phyloP scores from a whole-genome alignment of 2,888 invertebrate genomes.

The Colletes collaris region DNA sequence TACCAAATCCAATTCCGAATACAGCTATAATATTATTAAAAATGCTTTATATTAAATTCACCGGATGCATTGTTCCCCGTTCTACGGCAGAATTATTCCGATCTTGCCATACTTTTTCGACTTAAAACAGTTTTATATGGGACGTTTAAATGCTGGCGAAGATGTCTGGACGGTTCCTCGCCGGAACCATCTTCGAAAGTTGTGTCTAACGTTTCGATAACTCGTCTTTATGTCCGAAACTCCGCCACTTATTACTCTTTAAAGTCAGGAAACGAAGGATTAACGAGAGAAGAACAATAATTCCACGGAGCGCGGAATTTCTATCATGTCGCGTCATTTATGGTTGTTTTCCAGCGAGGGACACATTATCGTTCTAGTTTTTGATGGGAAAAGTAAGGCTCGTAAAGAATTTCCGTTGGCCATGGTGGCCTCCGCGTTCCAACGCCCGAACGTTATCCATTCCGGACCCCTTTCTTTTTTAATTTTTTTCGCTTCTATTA shows the following conservation, averaged over 20 bases:
- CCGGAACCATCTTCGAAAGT: background rate
- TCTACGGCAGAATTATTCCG: no score
- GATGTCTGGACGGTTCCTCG: background rate
- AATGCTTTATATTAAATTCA: no score
- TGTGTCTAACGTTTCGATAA: constrained; percentile 1
- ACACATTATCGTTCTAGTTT: constrained; percentile 5
- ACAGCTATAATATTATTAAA: no score
- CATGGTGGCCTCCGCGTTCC: background rate
- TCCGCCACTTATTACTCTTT: constrained; percentile 14
- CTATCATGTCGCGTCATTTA: constrained; percentile 28
- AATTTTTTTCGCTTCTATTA: background rate
- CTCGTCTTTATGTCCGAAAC: background rate
- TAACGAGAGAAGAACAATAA: constrained; percentile 16
- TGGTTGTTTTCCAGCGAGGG: background rate
- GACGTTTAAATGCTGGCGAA: background rate
- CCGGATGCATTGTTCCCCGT: no score
- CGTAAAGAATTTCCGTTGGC: constrained; percentile 17
- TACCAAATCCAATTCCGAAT: no score
- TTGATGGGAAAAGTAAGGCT: constrained; percentile 20
- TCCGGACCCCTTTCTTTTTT: background rate
- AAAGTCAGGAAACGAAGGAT: constrained; percentile 32
- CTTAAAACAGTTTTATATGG: background rate
- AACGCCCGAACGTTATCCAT: background rate
- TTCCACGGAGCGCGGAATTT: constrained; percentile 27
- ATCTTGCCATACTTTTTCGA: no score